A percentile compares a stretch with the other conserved stretches of the same genome.
phyloP scores from a whole-genome alignment of 2,888 invertebrate species.

The Aleiodes alternator region DNA sequence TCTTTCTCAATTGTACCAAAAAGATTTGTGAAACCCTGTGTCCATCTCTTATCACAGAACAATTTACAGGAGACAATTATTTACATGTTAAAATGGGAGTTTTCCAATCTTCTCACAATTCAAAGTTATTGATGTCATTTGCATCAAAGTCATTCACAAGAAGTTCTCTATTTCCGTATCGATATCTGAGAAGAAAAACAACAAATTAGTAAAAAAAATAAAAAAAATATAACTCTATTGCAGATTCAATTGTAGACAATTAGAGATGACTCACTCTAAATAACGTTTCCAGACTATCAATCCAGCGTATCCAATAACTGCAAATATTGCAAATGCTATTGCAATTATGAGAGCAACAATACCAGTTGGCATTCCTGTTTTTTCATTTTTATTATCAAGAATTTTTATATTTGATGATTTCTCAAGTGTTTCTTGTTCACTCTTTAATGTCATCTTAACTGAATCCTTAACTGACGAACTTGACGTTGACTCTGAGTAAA shows the following conservation, averaged over 20 bases:
- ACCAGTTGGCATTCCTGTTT: slow-evolving; percentile 61
- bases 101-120: slow-evolving; percentile 63
- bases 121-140: slow-evolving; percentile 74
- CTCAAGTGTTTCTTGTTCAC: slow-evolving; percentile 26
- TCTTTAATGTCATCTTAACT: neutral
- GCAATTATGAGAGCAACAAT: slow-evolving; percentile 65
- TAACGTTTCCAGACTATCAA: slow-evolving; percentile 74
- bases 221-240: neutral
- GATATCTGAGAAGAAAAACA: slow-evolving; percentile 59
- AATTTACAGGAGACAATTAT: slow-evolving; percentile 52
- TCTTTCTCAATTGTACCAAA: neutral
- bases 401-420: slow-evolving; percentile 40
- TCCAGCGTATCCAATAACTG: slow-evolving; percentile 72
- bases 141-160: slow-evolving; percentile 75
- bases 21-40: slow-evolving; percentile 25
- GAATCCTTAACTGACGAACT: neutral
- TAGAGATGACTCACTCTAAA: slow-evolving; percentile 72
- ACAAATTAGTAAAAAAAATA: neutral
- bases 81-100: slow-evolving; percentile 33
- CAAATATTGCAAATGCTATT: slow-evolving; percentile 68
- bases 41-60: slow-evolving; percentile 65
- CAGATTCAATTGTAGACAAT: slow-evolving; percentile 33
- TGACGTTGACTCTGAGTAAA: neutral
- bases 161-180: slow-evolving; percentile 74
- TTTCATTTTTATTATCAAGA: slow-evolving; percentile 43